Evolutionary conservation across 92 coral and sea anemone genomes (phyloP), one percentile per base, ranked within the genome.

Genomic region (Paragorgia papillata): DNA sequence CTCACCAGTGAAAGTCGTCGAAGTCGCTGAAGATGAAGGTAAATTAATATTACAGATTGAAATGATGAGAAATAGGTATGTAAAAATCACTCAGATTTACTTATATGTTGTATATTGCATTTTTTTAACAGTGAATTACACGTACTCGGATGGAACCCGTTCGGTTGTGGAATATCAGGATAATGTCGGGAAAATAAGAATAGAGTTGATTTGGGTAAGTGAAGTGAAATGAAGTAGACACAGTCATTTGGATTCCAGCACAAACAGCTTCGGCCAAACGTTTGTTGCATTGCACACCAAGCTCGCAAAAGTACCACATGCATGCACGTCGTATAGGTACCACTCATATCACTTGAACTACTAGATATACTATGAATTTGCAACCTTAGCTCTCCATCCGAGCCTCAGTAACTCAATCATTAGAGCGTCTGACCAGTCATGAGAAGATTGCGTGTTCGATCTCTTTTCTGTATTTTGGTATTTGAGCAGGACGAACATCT

Each of bases 161-260:
- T 79, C 67, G 19, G 50, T 71, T 29, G 80, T 86, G 39, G 92
- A 84, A 57, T 85, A 82, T 57, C 73, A 80, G 29, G 98, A 94
- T 44, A 88, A 84, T 21, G 81, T 82, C 17, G 98, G 98, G 19
- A 76, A 81, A 21, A 24, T 94, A 20, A 84, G 62, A 54, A 50
- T 94, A 55, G 88, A 94, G 46, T 69, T 90, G 27, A 70, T 84
- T 2, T 86, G 89, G 98, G 98, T 94, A 28, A 80, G 97, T 83
- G 33, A 43, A 27, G 0, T 30, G 19, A 55, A 19, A 0, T 0
- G 61, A 21, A 21, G 17, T 12, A 55, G 26, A n/a, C n/a, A n/a
- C n/a, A n/a, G n/a, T n/a, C n/a, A n/a, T 55, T 55, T 17, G 0
- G 0, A 12, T 37, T 37, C 43, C 12, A 7, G 15, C 12, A 46